phyloP scores from a whole-genome alignment of 2,797 vertebrate genomes.

The Aratinga solstitialis region DNA sequence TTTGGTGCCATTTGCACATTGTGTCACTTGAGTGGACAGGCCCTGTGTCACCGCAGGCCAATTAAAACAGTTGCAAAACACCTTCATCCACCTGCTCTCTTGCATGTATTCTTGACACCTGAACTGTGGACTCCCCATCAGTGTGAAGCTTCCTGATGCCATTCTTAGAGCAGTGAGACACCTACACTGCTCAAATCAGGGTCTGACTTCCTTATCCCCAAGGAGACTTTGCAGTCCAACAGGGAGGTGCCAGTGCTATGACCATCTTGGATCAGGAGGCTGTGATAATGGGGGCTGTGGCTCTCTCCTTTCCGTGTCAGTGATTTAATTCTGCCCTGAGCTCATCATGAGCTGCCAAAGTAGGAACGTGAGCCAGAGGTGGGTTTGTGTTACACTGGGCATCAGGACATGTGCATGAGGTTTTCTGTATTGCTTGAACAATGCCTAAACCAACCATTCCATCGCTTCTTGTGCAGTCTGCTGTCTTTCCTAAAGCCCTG shows the following conservation, averaged over 20 bases:
- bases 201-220: not conserved
- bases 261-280: not conserved
- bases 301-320: not conserved
- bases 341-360: not conserved
- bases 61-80: not conserved
- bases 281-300: not conserved
- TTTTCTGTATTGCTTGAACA: not conserved
- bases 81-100: not conserved
- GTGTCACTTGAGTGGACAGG: not conserved
- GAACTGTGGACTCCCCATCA: fast-evolving
- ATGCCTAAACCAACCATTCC: not conserved
- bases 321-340: not conserved
- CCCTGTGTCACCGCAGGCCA: not conserved
- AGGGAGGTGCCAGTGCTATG: not conserved
- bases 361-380: fast-evolving
- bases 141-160: fast-evolving
- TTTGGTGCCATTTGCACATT: not conserved
- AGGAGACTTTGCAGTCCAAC: not conserved
- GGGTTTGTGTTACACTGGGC: not conserved
- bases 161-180: not conserved
- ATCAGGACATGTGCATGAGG: fast-evolving
- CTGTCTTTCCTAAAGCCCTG: not conserved
- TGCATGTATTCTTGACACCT: not conserved
- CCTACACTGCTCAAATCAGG: not conserved
- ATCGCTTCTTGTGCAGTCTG: not conserved